Conservation (phyloP, 2,888 invertebrate genomes). For the Beris chalybata region DNA sequence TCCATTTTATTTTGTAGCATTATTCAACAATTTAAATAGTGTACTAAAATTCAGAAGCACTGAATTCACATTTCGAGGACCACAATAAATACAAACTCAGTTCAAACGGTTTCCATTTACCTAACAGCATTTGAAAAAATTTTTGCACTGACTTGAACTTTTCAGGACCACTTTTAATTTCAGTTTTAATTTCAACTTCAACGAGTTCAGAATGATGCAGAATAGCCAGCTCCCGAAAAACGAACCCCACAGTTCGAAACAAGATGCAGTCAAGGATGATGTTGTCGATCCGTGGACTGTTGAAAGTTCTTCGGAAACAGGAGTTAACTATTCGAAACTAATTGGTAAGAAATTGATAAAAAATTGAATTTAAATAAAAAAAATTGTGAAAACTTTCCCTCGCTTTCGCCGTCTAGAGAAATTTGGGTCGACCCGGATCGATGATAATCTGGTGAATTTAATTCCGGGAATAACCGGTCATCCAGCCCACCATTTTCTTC, state of each 20-base stretch:
- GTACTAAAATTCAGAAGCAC: no score
- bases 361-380: slow-evolving; percentile 27
- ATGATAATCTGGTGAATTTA: slow-evolving; percentile 76
- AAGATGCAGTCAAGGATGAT: slow-evolving; percentile 58
- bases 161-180: no score
- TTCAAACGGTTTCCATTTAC: no score
- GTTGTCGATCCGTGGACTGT: slow-evolving; percentile 98
- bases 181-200: no score
- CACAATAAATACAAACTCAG: no score
- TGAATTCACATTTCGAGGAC: no score
- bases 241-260: slow-evolving; percentile 50
- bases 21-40: no score
- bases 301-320: slow-evolving; percentile 78
- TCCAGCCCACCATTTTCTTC: slow-evolving; percentile 84
- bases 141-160: no score
- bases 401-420: slow-evolving; percentile 65
- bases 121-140: no score
- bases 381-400: slow-evolving; percentile 17
- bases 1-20: no score
- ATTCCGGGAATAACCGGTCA: slow-evolving; percentile 87
- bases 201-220: no score
- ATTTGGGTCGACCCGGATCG: slow-evolving; percentile 93
- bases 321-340: slow-evolving; percentile 97
- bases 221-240: no score
- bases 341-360: slow-evolving; percentile 73